These are phyloP conservation scores for Larimichthys crocea DNA, from an alignment of 2,113 vertebrate species.

Conservation along the genomic window DNA sequence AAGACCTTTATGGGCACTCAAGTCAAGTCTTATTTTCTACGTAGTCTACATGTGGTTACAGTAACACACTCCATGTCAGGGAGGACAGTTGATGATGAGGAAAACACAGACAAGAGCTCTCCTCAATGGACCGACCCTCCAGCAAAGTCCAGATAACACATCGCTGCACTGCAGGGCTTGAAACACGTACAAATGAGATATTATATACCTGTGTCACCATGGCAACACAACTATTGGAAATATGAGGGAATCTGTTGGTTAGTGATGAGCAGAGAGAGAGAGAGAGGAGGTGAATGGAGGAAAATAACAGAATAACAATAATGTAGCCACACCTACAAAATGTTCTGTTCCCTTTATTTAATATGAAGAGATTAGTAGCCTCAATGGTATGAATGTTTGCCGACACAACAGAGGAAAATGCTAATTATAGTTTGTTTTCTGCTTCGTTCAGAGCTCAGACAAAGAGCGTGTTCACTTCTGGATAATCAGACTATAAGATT, in stretches of 20 bases:
- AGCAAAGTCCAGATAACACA: background rate
- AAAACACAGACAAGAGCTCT: background rate
- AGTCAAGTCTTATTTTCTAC: no score
- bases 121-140: background rate
- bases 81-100: background rate
- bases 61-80: background rate
- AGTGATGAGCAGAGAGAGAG: background rate
- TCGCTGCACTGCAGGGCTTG: background rate
- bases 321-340: background rate
- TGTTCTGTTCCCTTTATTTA: no score
- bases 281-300: background rate
- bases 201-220: conserved; percentile 11
- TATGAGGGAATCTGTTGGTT: background rate
- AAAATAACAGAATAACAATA: background rate
- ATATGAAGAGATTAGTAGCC: background rate
- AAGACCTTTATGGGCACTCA: background rate
- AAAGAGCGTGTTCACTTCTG: conserved; percentile 17
- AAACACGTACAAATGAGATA: background rate
- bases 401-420: background rate
- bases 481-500: conserved; percentile 29
- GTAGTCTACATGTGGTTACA: no score
- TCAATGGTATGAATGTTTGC: background rate
- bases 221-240: conserved; percentile 21
- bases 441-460: conserved; percentile 3
- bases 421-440: background rate